A percentile compares a stretch with the other conserved stretches of the same genome.
Evolutionary conservation across 2,797 vertebrate genomes (phyloP).

Genomic region (Hozukius guyotensis): DNA sequence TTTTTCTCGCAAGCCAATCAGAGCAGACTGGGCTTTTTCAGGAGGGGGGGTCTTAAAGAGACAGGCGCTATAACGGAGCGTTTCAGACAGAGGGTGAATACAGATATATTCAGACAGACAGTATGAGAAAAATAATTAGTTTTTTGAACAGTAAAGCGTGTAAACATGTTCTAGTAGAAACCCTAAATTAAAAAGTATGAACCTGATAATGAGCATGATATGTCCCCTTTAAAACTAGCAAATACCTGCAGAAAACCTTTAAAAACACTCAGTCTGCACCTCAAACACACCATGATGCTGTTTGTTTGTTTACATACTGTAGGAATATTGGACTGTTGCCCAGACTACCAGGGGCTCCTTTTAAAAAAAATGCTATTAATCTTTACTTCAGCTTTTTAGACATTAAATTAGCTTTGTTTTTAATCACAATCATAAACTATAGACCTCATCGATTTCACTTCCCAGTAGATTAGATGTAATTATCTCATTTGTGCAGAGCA

Average conservation of each 20-base stretch:
- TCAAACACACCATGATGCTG: background rate
- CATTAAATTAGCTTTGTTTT: background rate
- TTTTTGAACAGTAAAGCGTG: no score
- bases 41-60: no score
- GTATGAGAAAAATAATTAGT: no score
- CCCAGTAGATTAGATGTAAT: background rate
- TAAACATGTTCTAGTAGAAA: background rate
- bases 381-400: background rate
- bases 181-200: background rate
- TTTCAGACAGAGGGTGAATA: no score
- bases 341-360: background rate
- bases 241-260: background rate
- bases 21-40: no score
- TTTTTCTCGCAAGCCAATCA: no score
- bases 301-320: conserved; percentile 31
- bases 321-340: background rate
- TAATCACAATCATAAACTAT: background rate
- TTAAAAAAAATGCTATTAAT: background rate
- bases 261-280: background rate
- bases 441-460: background rate
- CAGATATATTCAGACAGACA: no score
- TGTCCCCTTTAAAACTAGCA: background rate
- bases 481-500: no score
- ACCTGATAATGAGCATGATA: background rate
- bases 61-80: no score